Evolutionary conservation across 2,888 invertebrate genomes (phyloP).

Genomic region (Dasypolia templi): DNA sequence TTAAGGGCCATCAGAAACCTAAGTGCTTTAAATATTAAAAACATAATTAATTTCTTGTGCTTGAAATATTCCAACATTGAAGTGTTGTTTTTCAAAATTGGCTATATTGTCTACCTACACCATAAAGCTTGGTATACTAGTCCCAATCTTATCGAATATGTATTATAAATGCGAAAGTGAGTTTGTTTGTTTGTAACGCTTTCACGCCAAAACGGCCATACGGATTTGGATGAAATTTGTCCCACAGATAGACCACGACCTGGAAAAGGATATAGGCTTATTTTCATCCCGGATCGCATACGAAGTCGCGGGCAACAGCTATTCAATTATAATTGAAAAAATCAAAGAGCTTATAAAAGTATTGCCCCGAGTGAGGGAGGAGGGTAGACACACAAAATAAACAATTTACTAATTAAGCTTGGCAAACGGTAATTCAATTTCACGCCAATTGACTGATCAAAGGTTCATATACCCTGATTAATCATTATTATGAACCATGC

Average conservation of each 20-base stretch:
- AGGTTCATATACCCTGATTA: conserved; percentile 58
- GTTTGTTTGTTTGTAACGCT: no score
- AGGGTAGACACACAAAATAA: conserved; percentile 46
- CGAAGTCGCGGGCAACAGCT: no score
- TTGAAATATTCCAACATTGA: conserved; percentile 1
- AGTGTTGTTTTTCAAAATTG: background rate
- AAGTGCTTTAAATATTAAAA: conserved; percentile 6
- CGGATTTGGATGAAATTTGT: no score
- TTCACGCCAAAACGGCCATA: no score
- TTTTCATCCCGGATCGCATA: no score
- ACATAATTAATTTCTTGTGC: background rate
- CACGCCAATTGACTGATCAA: conserved; percentile 64
- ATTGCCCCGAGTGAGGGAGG: background rate
- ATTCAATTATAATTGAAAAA: background rate
- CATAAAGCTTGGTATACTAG: background rate
- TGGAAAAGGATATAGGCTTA: no score
- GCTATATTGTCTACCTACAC: background rate
- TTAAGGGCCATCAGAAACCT: conserved; percentile 1
- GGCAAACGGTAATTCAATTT: conserved; percentile 62
- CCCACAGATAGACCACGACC: no score
- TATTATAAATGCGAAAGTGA: no score
- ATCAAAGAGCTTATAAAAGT: conserved; percentile 15
- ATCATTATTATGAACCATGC: conserved; percentile 54
- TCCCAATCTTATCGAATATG: no score
- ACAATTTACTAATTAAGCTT: conserved; percentile 62